Percentiles rank a stretch among this genome's conserved stretches.
These are phyloP conservation scores for Drosophila arawakana DNA, from an alignment of 1,140 invertebrate species.

Conservation along the genomic window DNA sequence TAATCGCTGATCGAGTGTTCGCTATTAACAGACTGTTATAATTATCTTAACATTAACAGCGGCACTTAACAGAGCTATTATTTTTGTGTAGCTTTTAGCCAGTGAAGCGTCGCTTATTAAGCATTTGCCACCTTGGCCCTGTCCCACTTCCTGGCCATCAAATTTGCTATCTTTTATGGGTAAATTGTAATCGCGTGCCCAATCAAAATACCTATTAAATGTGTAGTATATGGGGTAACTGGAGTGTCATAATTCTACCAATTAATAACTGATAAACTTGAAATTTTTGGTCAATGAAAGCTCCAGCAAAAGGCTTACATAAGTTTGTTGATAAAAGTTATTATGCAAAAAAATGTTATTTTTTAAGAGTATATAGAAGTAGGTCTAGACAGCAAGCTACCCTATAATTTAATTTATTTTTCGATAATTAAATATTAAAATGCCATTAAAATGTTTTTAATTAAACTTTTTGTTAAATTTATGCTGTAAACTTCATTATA, in stretches of 20 bases:
- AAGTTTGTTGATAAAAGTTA: not conserved
- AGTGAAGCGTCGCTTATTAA: constrained; percentile 58
- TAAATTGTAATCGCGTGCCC: constrained; percentile 38
- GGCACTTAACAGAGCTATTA: not conserved
- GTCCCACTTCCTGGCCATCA: constrained; percentile 22
- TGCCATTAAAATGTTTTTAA: too few relatives aligned
- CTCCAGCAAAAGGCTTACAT: constrained; percentile 14
- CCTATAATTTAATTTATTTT: too few relatives aligned
- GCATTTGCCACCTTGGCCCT: constrained; percentile 29
- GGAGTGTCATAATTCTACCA: constrained; percentile 39
- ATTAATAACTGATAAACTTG: constrained; percentile 26
- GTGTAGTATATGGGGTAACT: constrained; percentile 11
- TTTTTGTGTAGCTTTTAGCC: not conserved
- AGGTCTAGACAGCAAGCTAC: too few relatives aligned
- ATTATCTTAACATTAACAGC: constrained; percentile 8
- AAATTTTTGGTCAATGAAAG: constrained; percentile 20
- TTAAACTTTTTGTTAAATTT: too few relatives aligned
- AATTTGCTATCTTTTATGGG: constrained; percentile 12
- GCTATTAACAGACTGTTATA: not conserved
- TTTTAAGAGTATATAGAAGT: too few relatives aligned
- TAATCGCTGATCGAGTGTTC: too few relatives aligned
- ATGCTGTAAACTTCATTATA: too few relatives aligned
- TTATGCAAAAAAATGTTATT: too few relatives aligned
- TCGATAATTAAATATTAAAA: too few relatives aligned
- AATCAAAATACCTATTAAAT: constrained; percentile 48